A percentile compares a stretch with the other conserved stretches of the same genome.
phyloP scores from a whole-genome alignment of 2,113 vertebrate genomes.

The Tautogolabrus adspersus region DNA sequence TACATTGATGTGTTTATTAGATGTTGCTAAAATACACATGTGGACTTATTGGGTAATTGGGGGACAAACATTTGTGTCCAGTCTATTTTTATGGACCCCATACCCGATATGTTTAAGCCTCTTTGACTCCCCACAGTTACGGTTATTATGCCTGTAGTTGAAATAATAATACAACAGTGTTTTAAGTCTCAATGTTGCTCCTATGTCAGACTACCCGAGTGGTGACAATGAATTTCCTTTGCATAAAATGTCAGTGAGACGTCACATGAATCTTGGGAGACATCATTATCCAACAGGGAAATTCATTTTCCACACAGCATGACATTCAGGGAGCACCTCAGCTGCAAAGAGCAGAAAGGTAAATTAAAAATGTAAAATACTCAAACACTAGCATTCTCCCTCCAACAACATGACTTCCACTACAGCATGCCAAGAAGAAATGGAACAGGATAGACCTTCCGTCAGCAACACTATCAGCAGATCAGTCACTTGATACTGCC shows the following conservation, averaged over 20 bases:
- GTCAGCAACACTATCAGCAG: neutral
- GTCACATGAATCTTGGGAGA: slow-evolving; percentile 32
- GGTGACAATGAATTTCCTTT: neutral
- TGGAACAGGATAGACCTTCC: neutral
- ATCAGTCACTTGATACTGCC: neutral
- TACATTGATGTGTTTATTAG: too few relatives aligned
- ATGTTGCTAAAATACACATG: too few relatives aligned
- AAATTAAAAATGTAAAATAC: slow-evolving; percentile 22
- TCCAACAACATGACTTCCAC: slow-evolving; percentile 3
- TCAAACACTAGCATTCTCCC: slow-evolving; percentile 33
- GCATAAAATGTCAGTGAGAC: slow-evolving; percentile 7
- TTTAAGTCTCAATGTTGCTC: neutral
- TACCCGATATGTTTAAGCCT: neutral
- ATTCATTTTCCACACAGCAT: slow-evolving; percentile 40
- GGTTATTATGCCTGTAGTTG: neutral
- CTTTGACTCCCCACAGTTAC: neutral
- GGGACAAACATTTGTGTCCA: neutral
- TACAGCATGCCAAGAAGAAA: slow-evolving; percentile 17
- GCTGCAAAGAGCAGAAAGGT: slow-evolving; percentile 38
- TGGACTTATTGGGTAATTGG: too few relatives aligned
- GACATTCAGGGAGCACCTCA: slow-evolving; percentile 24
- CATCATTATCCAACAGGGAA: slow-evolving; percentile 32
- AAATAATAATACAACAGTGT: neutral
- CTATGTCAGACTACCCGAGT: neutral
- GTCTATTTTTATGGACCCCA: neutral